Evolutionary conservation across 1,140 invertebrate genomes (phyloP).

Genomic region (Nomia melanderi): DNA sequence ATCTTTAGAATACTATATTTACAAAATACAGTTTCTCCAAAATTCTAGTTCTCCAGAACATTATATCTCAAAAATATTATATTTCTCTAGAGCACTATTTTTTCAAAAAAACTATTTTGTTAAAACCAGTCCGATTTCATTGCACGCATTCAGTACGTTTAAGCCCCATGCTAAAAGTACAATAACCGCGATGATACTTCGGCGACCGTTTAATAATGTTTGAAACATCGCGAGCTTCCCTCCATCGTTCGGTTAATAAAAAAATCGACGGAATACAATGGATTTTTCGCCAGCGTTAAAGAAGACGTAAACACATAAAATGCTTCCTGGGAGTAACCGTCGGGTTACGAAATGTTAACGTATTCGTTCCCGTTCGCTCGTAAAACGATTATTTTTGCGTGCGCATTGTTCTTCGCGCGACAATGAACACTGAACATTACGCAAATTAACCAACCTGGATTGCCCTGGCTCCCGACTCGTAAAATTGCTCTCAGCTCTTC

Average conservation of each 20-base stretch:
- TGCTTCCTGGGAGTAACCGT: slow-evolving; percentile 13
- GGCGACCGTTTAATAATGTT: not conserved
- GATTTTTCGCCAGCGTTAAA: not conserved
- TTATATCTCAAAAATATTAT: no score
- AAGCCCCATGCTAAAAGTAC: no score
- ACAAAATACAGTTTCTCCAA: no score
- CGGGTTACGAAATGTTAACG: slow-evolving; percentile 37
- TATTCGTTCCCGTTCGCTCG: slow-evolving; percentile 23
- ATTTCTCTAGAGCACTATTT: no score
- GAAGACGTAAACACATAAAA: not conserved
- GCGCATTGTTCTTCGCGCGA: slow-evolving; percentile 23
- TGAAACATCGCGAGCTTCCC: not conserved
- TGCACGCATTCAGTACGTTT: no score
- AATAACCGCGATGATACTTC: not conserved
- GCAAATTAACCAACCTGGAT: not conserved
- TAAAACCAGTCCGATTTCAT: no score
- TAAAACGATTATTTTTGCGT: slow-evolving; percentile 33
- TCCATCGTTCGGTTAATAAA: not conserved
- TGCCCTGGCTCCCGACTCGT: not conserved
- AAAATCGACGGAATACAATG: not conserved
- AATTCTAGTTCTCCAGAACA: no score
- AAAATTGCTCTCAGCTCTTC: not conserved
- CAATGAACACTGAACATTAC: slow-evolving; percentile 11
- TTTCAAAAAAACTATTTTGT: no score
- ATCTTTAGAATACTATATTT: no score